Evolutionary conservation across 2,888 invertebrate species (phyloP).

Genomic region (Caenorhabditis plicata): DNA sequence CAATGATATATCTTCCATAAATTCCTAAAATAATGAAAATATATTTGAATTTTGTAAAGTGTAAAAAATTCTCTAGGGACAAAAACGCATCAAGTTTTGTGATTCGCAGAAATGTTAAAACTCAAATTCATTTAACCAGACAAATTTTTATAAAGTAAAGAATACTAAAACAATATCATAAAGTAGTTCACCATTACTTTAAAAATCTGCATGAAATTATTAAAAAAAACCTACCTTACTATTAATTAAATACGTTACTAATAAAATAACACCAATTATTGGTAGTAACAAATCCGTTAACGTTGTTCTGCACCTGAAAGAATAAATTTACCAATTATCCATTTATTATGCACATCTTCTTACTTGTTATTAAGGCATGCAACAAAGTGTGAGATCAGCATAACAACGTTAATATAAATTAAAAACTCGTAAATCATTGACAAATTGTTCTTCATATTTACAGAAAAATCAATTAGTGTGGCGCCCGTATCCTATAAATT

Average conservation of each 20-base stretch:
- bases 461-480: conserved; percentile 3
- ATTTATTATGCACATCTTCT: not conserved
- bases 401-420: not conserved
- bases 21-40: conserved; percentile 1
- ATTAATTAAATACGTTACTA: conserved; percentile 6
- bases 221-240: conserved; percentile 2
- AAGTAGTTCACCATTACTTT: too few species aligned
- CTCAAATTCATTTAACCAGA: too few species aligned
- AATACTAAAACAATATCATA: too few species aligned
- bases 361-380: conserved; percentile 18
- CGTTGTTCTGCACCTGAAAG: conserved; percentile 27
- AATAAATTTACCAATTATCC: not conserved
- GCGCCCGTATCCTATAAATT: not conserved
- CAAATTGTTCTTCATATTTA: not conserved
- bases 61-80: too few species aligned
- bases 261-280: conserved; percentile 5
- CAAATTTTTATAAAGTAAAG: too few species aligned
- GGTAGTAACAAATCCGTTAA: conserved; percentile 37
- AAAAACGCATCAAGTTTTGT: too few species aligned
- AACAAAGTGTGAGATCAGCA: conserved; percentile 7
- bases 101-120: too few species aligned
- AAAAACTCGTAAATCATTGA: not conserved
- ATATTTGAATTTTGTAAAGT: too few species aligned
- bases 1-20: conserved; percentile 22
- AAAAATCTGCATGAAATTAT: too few species aligned